These are phyloP conservation scores for Psammodynastes pulverulentus DNA, from an alignment of 2,113 vertebrate species.

Conservation along the genomic window DNA sequence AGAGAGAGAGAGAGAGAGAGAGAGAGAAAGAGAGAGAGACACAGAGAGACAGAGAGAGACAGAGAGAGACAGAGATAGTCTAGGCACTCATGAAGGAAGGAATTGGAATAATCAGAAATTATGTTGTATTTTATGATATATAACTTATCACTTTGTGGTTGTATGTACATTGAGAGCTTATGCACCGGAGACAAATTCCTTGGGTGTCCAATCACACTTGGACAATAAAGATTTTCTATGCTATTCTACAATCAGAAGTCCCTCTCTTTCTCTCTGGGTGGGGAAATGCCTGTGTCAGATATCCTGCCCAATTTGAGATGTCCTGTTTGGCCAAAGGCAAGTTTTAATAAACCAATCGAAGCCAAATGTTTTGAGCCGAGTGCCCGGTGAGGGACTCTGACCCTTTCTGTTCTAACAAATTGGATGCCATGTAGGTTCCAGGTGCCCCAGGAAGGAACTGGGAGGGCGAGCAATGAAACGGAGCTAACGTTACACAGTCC, in stretches of 20 bases:
- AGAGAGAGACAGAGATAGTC: not conserved
- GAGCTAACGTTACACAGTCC: slow-evolving; percentile 83
- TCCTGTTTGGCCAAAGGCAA: not conserved
- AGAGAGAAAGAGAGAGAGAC: fast-evolving
- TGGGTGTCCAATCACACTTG: too few relatives aligned
- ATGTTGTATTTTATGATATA: too few relatives aligned
- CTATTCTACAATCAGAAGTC: not conserved
- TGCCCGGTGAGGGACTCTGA: slow-evolving; percentile 67
- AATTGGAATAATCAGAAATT: not conserved
- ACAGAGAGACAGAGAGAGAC: not conserved
- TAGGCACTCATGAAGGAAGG: not conserved
- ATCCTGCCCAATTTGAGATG: not conserved
- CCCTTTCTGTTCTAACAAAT: slow-evolving; percentile 72
- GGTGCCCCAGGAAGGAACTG: slow-evolving; percentile 10
- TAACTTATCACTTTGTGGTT: too few relatives aligned
- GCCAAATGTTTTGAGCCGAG: slow-evolving; percentile 53
- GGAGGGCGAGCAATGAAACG: not conserved
- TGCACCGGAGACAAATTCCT: too few relatives aligned
- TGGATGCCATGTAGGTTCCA: slow-evolving; percentile 63
- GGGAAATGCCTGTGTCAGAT: not conserved
- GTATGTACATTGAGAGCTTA: too few relatives aligned
- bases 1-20: too few relatives aligned
- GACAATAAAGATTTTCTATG: too few relatives aligned
- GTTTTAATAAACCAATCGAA: slow-evolving; percentile 35
- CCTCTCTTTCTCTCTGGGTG: not conserved